phyloP scores from a whole-genome alignment of 2,888 invertebrate species.

The Rhamnusium bicolor region DNA sequence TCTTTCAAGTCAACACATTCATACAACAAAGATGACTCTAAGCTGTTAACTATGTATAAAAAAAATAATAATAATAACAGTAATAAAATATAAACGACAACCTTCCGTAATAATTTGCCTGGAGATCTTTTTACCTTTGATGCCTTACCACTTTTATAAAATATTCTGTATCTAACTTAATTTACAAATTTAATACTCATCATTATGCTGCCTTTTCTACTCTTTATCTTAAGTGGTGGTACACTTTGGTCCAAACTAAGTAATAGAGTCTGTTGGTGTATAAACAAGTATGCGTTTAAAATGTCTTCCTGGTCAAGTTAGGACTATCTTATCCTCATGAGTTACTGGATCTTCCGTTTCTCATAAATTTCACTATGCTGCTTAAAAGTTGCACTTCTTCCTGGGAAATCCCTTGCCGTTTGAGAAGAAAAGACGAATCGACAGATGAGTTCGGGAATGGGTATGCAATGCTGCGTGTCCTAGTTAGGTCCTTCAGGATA shows the following conservation, averaged over 20 bases:
- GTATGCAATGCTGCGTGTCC: background rate
- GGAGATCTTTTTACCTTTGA: conserved; percentile 45
- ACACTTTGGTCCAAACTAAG: background rate
- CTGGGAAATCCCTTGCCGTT: background rate
- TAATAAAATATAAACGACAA: conserved; percentile 45
- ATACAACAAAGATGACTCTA: conserved; percentile 45
- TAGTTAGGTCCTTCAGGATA: background rate
- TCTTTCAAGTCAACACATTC: conserved; percentile 40
- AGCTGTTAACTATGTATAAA: conserved; percentile 37
- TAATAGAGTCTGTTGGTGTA: background rate
- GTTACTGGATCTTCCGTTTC: background rate
- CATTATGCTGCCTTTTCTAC: conserved; percentile 52
- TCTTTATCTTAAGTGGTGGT: conserved; percentile 19
- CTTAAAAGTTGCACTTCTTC: background rate
- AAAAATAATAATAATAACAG: conserved; percentile 43
- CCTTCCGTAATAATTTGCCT: conserved; percentile 44
- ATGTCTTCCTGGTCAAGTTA: background rate
- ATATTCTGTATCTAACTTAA: conserved; percentile 12
- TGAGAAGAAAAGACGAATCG: background rate
- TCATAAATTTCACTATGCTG: background rate
- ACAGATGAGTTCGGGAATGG: background rate
- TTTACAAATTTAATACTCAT: conserved; percentile 44
- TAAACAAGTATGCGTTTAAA: background rate
- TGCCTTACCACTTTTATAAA: conserved; percentile 40
- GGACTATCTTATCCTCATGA: background rate